Conservation (phyloP, 2,797 vertebrate genomes). For the Loriculus beryllinus region DNA sequence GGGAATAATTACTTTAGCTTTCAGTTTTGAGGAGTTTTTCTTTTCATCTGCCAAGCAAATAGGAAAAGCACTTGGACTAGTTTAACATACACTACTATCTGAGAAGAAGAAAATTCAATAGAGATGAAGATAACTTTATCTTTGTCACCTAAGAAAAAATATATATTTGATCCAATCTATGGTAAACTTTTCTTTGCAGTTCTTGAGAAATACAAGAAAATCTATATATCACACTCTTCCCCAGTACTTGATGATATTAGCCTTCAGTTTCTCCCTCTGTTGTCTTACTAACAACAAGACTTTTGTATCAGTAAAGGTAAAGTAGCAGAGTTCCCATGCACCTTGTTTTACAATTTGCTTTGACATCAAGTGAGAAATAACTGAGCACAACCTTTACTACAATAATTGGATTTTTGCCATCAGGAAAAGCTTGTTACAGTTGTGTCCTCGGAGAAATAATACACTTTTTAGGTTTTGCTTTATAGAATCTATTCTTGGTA, state of each 20-base stretch:
- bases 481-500: conserved; percentile 61
- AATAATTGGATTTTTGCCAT: conserved; percentile 71
- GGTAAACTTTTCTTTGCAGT: conserved; percentile 5
- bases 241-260: background rate
- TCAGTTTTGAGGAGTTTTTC: conserved; percentile 23
- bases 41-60: conserved; percentile 8
- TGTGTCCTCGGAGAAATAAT: conserved; percentile 69
- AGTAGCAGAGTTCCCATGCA: conserved; percentile 14
- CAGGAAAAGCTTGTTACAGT: conserved; percentile 54
- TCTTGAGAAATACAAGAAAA: conserved; percentile 2
- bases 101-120: conserved; percentile 7
- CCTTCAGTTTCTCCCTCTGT: conserved; percentile 42
- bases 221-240: background rate
- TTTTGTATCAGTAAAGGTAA: background rate
- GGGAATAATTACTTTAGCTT: conserved; percentile 48
- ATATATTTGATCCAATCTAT: conserved; percentile 45
- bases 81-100: conserved; percentile 30
- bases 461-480: conserved; percentile 47
- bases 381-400: conserved; percentile 54
- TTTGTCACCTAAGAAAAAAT: conserved; percentile 29
- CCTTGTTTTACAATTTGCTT: conserved; percentile 52
- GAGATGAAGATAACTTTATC: conserved; percentile 42
- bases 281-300: conserved; percentile 34
- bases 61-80: background rate
- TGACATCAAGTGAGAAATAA: conserved; percentile 54